These are phyloP conservation scores for Enoplosus armatus DNA, from an alignment of 2,797 vertebrate genomes.

Conservation along the genomic window DNA sequence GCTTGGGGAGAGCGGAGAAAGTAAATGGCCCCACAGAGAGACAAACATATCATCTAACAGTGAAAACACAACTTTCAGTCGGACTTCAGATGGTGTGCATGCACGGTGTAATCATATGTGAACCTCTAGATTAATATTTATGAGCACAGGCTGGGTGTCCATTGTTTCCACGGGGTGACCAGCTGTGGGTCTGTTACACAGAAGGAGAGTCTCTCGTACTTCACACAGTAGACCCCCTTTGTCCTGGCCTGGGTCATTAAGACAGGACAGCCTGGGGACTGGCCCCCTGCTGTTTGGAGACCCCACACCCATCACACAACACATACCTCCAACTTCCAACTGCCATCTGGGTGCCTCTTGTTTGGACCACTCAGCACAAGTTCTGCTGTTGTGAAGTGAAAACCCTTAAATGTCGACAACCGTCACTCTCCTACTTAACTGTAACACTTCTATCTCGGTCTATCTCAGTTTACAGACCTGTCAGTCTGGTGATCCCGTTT, in stretches of 20 bases:
- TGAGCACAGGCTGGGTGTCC: constrained; percentile 28
- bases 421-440: too few relatives aligned
- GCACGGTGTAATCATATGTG: not conserved
- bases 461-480: too few relatives aligned
- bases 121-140: constrained; percentile 34
- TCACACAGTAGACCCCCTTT: constrained; percentile 36
- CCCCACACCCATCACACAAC: constrained; percentile 16
- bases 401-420: too few relatives aligned
- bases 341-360: constrained; percentile 29
- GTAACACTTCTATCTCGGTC: too few relatives aligned
- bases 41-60: too few relatives aligned
- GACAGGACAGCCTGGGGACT: constrained; percentile 35
- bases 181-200: constrained; percentile 50
- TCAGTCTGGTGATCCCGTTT: not conserved
- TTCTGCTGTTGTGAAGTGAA: too few relatives aligned
- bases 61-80: not conserved
- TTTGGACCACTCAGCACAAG: not conserved
- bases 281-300: constrained; percentile 50
- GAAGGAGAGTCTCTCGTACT: constrained; percentile 23
- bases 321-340: constrained; percentile 7
- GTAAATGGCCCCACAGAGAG: not conserved
- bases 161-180: constrained; percentile 44
- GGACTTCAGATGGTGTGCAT: not conserved
- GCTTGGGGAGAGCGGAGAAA: not conserved
- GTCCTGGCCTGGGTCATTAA: constrained; percentile 51